phyloP scores from a whole-genome alignment of 2,113 vertebrate genomes.

The Myotis lucifugus region DNA sequence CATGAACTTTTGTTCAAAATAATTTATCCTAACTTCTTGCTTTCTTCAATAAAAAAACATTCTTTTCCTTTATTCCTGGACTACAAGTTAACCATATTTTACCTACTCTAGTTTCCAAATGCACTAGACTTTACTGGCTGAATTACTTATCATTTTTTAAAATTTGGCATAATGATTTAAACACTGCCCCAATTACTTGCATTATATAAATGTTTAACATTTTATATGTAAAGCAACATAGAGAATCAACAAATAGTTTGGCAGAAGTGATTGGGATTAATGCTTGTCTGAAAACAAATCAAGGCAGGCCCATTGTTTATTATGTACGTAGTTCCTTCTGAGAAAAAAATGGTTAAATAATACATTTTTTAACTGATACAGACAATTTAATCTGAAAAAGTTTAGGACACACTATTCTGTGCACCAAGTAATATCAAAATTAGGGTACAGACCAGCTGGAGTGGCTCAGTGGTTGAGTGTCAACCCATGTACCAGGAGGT shows the following conservation, averaged over 20 bases:
- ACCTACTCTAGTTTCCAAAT: not conserved
- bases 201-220: not conserved
- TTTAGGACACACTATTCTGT: not conserved
- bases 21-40: not conserved
- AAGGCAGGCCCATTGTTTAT: not conserved
- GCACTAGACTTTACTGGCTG: not conserved
- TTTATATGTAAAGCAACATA: not conserved
- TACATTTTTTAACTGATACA: conserved; percentile 39
- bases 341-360: not conserved
- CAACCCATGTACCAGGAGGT: too few relatives aligned
- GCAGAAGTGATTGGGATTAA: not conserved
- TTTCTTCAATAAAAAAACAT: not conserved
- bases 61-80: not conserved
- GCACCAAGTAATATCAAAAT: conserved; percentile 46
- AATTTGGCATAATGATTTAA: not conserved
- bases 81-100: not conserved
- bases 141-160: not conserved
- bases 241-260: not conserved
- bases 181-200: not conserved
- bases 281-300: conserved; percentile 25
- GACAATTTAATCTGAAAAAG: conserved; percentile 14
- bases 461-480: too few relatives aligned
- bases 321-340: not conserved
- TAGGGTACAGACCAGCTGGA: not conserved
- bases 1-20: not conserved